phyloP scores from a whole-genome alignment of 1,140 invertebrate genomes.

The Hyles vespertilio region DNA sequence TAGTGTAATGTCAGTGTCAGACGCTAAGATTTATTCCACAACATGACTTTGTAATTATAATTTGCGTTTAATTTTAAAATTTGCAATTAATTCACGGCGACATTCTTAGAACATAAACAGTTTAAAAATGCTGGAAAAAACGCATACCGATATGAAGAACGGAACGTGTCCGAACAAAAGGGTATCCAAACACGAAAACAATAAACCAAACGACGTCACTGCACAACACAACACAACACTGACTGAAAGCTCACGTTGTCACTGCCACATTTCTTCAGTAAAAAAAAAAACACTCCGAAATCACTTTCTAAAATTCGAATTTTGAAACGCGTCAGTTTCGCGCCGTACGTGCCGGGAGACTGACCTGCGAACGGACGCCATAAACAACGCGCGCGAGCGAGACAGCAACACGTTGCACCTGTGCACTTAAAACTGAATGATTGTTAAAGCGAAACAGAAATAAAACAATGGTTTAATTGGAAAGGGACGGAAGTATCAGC shows the following conservation, averaged over 20 bases:
- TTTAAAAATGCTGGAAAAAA: conserved; percentile 17
- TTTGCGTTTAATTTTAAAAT: too few species aligned
- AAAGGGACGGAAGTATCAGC: conserved; percentile 34
- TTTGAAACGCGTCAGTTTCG: conserved; percentile 27
- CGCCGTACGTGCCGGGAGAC: conserved; percentile 30
- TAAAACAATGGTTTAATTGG: conserved; percentile 61
- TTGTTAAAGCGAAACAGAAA: conserved; percentile 39
- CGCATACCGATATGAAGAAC: conserved; percentile 25
- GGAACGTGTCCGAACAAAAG: conserved; percentile 32
- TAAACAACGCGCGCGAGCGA: conserved; percentile 51
- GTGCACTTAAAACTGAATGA: conserved; percentile 66
- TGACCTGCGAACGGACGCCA: conserved; percentile 34
- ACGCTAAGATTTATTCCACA: too few species aligned
- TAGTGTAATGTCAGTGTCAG: too few species aligned
- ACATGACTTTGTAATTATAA: too few species aligned
- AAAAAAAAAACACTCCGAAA: conserved; percentile 24
- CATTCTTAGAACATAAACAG: conserved; percentile 16
- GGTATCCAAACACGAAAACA: conserved; percentile 33
- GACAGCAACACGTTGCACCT: conserved; percentile 51
- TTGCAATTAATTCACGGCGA: conserved; percentile 7
- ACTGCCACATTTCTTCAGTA: conserved; percentile 16
- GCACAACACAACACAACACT: conserved; percentile 28
- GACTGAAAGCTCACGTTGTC: conserved; percentile 14
- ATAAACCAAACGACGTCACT: conserved; percentile 37
- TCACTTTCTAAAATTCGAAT: conserved; percentile 33